Percentiles rank a stretch among this genome's conserved stretches.
phyloP scores from a whole-genome alignment of 2,888 invertebrate genomes.

The Euzetes globulus region DNA sequence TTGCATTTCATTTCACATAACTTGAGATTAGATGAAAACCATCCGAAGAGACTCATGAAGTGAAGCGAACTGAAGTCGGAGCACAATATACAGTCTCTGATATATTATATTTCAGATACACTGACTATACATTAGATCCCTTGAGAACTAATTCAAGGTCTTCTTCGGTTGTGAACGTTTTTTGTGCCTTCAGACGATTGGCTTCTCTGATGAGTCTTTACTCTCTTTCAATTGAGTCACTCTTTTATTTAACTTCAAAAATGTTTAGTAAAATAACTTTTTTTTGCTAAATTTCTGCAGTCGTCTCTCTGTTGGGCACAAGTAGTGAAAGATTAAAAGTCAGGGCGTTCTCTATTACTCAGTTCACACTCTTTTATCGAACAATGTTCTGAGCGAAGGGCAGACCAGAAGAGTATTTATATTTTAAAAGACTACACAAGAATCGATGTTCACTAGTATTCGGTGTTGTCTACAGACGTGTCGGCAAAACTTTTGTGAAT shows the following conservation, averaged over 20 bases:
- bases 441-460: not conserved
- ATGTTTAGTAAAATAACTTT: not conserved
- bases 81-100: not conserved
- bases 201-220: slow-evolving; percentile 9
- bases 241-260: too few relatives aligned
- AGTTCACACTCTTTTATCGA: not conserved
- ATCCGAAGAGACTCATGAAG: not conserved
- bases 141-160: slow-evolving; percentile 21
- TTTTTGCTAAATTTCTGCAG: not conserved
- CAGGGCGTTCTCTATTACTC: not conserved
- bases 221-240: not conserved
- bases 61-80: not conserved
- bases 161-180: not conserved
- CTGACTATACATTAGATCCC: not conserved
- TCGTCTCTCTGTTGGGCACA: not conserved
- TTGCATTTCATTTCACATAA: not conserved
- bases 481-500: slow-evolving; percentile 12
- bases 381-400: not conserved
- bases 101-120: slow-evolving; percentile 6
- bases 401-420: not conserved
- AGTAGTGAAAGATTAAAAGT: not conserved
- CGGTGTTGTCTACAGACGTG: not conserved
- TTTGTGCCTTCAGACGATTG: not conserved
- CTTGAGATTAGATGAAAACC: not conserved
- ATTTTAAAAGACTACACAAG: not conserved